Conservation (phyloP, 2,888 invertebrate genomes). For the Macaria liturata region DNA sequence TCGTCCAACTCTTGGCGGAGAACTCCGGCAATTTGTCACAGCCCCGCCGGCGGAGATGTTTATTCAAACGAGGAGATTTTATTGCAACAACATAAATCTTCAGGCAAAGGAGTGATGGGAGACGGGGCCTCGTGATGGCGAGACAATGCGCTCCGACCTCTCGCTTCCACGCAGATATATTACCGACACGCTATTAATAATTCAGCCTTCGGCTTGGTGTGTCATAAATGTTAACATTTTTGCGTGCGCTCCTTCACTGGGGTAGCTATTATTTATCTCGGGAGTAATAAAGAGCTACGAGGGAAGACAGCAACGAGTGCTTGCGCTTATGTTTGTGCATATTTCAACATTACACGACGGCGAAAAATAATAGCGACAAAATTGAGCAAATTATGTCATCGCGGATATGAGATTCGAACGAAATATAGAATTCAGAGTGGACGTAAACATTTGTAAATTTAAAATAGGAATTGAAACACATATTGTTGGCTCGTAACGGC, state of each 20-base stretch:
- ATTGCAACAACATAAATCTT: conserved; percentile 79
- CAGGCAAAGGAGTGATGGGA: conserved; percentile 63
- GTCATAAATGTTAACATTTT: conserved; percentile 40
- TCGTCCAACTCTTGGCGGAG: conserved; percentile 69
- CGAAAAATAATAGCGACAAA: conserved; percentile 22
- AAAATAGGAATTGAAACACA: conserved; percentile 59
- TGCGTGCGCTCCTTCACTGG: conserved; percentile 31
- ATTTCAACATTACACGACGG: conserved; percentile 19
- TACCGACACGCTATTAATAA: conserved; percentile 43
- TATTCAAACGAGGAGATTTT: conserved; percentile 80
- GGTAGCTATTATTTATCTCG: conserved; percentile 35
- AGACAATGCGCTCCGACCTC: conserved; percentile 51
- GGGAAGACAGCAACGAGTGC: conserved; percentile 31
- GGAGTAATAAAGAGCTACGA: conserved; percentile 33
- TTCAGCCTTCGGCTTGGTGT: conserved; percentile 38
- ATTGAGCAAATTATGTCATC: conserved; percentile 30
- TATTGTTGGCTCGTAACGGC: conserved; percentile 48
- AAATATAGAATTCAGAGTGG: conserved; percentile 47
- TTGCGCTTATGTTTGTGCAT: conserved; percentile 32
- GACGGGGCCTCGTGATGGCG: conserved; percentile 65
- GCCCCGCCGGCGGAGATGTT: conserved; percentile 67
- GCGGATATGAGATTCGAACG: conserved; percentile 36
- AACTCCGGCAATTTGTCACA: conserved; percentile 74
- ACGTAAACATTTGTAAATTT: conserved; percentile 53
- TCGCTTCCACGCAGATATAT: conserved; percentile 33